Evolutionary conservation across 2,888 invertebrate species (phyloP).

Genomic region (Spodoptera exigua): DNA sequence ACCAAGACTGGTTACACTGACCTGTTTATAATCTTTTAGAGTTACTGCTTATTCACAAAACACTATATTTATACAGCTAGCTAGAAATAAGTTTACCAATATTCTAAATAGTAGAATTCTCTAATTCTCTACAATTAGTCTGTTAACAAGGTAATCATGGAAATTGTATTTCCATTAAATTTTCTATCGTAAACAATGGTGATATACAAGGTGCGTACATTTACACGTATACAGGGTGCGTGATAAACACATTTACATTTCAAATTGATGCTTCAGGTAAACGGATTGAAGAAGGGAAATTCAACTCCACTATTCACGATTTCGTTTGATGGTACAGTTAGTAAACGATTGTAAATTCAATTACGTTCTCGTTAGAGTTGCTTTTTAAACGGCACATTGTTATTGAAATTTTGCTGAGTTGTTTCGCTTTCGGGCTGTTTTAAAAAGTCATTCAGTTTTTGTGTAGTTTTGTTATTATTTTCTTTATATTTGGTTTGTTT

Average conservation of each 20-base stretch:
- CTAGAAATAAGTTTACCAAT: too few species aligned
- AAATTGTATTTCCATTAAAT: slow-evolving; percentile 33
- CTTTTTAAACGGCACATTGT: too few species aligned
- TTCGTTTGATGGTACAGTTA: neutral
- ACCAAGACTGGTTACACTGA: too few species aligned
- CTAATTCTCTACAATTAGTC: slow-evolving; percentile 12
- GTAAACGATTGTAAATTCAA: slow-evolving; percentile 3
- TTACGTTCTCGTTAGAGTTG: neutral
- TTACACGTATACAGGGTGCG: slow-evolving; percentile 14
- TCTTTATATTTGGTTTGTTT: too few species aligned
- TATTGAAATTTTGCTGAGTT: too few species aligned
- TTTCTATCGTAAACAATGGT: slow-evolving; percentile 32
- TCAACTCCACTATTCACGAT: neutral
- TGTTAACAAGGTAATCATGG: slow-evolving; percentile 10
- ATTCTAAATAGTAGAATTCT: neutral
- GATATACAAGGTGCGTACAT: slow-evolving; percentile 14
- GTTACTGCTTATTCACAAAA: too few species aligned
- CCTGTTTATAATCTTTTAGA: too few species aligned
- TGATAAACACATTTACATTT: slow-evolving; percentile 36
- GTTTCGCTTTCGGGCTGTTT: too few species aligned
- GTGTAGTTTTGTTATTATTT: too few species aligned
- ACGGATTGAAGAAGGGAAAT: slow-evolving; percentile 9
- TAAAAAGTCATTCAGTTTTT: too few species aligned
- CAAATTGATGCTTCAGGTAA: slow-evolving; percentile 18
- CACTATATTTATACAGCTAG: too few species aligned